Evolutionary conservation across 2,113 vertebrate species (phyloP).

Genomic region (Corythoichthys haematopterus): DNA sequence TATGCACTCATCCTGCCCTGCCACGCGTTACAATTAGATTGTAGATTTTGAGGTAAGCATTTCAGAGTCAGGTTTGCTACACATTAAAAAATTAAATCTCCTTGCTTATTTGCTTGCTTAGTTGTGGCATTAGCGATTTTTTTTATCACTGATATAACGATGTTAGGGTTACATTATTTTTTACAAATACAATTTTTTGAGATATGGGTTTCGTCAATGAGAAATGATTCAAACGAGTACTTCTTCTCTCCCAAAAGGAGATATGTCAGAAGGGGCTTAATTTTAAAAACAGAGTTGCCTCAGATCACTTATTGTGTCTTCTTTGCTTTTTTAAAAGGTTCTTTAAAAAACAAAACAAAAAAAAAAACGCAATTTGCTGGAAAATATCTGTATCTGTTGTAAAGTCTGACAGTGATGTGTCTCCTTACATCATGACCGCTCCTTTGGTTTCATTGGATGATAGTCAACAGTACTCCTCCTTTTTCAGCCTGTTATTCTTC

Average conservation of each 20-base stretch:
- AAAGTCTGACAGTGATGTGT: conserved; percentile 3
- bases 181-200: background rate
- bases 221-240: conserved; percentile 14
- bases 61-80: no score
- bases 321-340: background rate
- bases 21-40: no score
- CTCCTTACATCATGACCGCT: background rate
- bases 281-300: conserved; percentile 15
- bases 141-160: background rate
- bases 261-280: background rate
- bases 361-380: background rate
- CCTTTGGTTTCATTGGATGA: background rate
- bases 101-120: no score
- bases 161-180: conserved; percentile 4
- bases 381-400: background rate
- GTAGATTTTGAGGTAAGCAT: no score
- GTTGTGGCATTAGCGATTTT: no score
- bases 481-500: conserved; percentile 10
- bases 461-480: background rate
- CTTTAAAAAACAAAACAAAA: background rate
- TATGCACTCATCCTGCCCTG: no score
- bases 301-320: background rate
- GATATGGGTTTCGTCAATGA: no score
- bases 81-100: no score
- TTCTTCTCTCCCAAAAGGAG: conserved; percentile 3